Percentiles rank a stretch among this genome's conserved stretches.
Conservation (phyloP, 2,113 vertebrate species). For the Rutilus rutilus region DNA sequence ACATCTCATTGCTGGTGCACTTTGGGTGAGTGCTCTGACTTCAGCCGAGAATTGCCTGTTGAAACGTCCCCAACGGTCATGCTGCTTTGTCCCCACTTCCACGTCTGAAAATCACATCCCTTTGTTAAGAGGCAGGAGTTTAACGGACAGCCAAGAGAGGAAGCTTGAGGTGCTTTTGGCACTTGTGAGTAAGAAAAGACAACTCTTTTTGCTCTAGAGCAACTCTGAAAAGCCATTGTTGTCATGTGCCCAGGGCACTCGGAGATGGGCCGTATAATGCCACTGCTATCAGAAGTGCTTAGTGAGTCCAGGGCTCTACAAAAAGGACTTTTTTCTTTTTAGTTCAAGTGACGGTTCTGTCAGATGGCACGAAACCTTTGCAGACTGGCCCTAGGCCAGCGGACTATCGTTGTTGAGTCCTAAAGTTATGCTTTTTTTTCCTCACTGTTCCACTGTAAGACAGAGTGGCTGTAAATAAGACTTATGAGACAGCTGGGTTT, state of each 20-base stretch:
- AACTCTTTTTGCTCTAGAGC: constrained; percentile 19
- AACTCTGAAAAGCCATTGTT: constrained; percentile 53
- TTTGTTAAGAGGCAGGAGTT: constrained; percentile 27
- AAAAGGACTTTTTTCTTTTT: neutral
- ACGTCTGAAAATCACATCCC: constrained; percentile 15
- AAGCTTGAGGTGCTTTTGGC: constrained; percentile 46
- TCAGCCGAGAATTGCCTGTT: neutral
- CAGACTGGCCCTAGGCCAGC: neutral
- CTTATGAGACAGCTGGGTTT: constrained; percentile 36
- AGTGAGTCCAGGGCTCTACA: neutral
- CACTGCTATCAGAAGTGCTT: constrained; percentile 4
- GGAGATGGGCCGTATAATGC: constrained; percentile 48
- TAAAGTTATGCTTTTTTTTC: neutral
- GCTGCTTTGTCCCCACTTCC: constrained; percentile 20
- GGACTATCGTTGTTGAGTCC: neutral
- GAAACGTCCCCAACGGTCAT: neutral
- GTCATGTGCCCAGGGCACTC: constrained; percentile 36
- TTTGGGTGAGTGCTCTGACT: neutral
- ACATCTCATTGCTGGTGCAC: neutral
- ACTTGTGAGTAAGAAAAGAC: neutral
- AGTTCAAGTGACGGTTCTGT: neutral
- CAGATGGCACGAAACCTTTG: neutral
- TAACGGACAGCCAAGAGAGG: constrained; percentile 19
- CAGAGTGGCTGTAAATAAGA: constrained; percentile 5
- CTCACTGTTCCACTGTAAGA: neutral